Evolutionary conservation across 2,888 invertebrate genomes (phyloP).

Genomic region (Noctua pronuba): DNA sequence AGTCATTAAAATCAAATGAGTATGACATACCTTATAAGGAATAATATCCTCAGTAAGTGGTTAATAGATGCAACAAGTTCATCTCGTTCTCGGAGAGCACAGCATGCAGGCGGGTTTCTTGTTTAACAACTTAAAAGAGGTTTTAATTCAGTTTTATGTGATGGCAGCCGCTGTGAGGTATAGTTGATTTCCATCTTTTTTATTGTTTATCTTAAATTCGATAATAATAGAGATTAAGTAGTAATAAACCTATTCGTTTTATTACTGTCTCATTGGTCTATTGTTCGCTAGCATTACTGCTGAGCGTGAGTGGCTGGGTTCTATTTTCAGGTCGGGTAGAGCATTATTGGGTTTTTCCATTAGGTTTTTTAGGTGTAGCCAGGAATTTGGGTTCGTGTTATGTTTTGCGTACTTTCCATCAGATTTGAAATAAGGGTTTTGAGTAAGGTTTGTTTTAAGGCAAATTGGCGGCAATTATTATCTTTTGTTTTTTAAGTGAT

Average conservation of each 20-base stretch:
- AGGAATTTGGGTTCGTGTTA: background rate
- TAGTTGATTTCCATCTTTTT: too few relatives aligned
- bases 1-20: slow-evolving; percentile 34
- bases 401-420: background rate
- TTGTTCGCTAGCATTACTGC: background rate
- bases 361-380: too few relatives aligned
- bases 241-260: background rate
- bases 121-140: slow-evolving; percentile 21
- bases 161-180: slow-evolving; percentile 25
- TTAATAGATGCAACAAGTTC: slow-evolving; percentile 22
- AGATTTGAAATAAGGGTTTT: too few relatives aligned
- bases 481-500: too few relatives aligned
- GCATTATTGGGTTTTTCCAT: background rate
- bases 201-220: too few relatives aligned
- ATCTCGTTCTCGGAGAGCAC: slow-evolving; percentile 12
- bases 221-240: background rate
- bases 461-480: too few relatives aligned
- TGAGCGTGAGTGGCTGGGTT: background rate
- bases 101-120: slow-evolving; percentile 36
- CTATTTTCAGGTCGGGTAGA: background rate
- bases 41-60: slow-evolving; percentile 16
- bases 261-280: background rate
- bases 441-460: too few relatives aligned
- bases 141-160: slow-evolving; percentile 33
- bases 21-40: slow-evolving; percentile 9